Evolutionary conservation across 2,113 vertebrate species (phyloP), one percentile per base, ranked within the genome.

Genomic region (Oreochromis aureus): DNA sequence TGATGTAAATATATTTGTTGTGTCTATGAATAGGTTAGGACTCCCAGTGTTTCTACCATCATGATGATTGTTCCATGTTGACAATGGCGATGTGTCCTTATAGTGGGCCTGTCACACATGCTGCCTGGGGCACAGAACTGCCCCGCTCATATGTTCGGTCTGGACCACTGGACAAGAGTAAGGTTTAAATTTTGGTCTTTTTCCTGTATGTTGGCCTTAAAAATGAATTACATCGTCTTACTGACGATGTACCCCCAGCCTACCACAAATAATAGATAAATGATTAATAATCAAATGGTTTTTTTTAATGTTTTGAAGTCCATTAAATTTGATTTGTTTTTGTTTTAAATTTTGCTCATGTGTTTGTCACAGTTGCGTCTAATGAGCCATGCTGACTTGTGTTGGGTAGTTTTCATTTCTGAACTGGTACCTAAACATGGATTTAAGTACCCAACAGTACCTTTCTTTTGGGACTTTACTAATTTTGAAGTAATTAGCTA

Each of bases 1-100:
- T 30, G 11, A 84, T 86, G 55, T 84, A 55, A 84, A 90, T 90
- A 88, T 82, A 80, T 93, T 89, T 92, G 84, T 88, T 86, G 80
- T 86, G 83, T 61, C 81, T 22, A 66, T 36, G 41, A 34, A 46
- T 30, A 86, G 81, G 79, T 85, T 59, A 90, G 48, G 56, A 81
- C 56, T 27, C 10, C 18, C 34, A 51, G 32, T 90, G 56, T 89
- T 91, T 84, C n/a, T 79, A 66, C 83, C 55, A 58, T 81, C 63
- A 90, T 85, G 44, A 19, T 69, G 41, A 22, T 63, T 86, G 61
- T 53, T 56, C 46, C 22, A 4, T 89, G 71, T 86, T 59, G 44
- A 82, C 44, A 58, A 44, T 46, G 13, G 36, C 71, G n/a, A 44
- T 83, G 39, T 44, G 54, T 82, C 36, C 66, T 71, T 24, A 69